Conservation (phyloP, 2,113 vertebrate species). For the Cettia cetti region DNA sequence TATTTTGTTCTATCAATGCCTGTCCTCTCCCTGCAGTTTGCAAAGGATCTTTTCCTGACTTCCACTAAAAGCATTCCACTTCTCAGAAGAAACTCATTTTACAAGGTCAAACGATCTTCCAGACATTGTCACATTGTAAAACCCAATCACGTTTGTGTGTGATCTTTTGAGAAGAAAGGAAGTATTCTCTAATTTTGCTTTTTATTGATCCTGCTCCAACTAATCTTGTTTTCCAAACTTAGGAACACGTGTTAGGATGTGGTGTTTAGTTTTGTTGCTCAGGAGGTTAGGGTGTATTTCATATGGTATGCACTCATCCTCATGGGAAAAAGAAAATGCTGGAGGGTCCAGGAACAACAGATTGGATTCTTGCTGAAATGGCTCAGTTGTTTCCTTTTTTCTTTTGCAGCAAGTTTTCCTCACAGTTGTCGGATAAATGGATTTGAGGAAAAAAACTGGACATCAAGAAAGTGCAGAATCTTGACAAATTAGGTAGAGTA, state of each 20-base stretch:
- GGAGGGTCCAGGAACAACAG: neutral
- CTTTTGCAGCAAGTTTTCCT: neutral
- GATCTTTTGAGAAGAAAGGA: slow-evolving; percentile 14
- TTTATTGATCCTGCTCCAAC: slow-evolving; percentile 18
- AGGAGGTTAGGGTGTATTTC: slow-evolving; percentile 6
- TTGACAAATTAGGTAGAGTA: neutral
- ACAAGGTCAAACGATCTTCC: neutral
- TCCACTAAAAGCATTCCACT: neutral
- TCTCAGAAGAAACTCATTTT: neutral
- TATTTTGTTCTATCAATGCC: neutral
- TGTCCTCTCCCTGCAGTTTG: neutral
- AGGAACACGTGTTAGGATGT: neutral
- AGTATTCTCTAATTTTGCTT: neutral
- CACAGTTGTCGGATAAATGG: neutral
- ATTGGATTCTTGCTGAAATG: slow-evolving; percentile 1
- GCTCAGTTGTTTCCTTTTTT: neutral
- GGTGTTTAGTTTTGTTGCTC: neutral
- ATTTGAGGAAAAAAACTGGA: neutral
- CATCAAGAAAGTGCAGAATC: neutral
- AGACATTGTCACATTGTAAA: neutral
- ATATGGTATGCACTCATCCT: neutral
- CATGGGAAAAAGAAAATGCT: slow-evolving; percentile 2
- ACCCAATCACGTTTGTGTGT: neutral
- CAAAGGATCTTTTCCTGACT: neutral
- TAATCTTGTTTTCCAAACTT: neutral